Evolutionary conservation across 2,888 invertebrate genomes (phyloP), one percentile per base, ranked within the genome.

Genomic region (Caenorhabditis wallacei): DNA sequence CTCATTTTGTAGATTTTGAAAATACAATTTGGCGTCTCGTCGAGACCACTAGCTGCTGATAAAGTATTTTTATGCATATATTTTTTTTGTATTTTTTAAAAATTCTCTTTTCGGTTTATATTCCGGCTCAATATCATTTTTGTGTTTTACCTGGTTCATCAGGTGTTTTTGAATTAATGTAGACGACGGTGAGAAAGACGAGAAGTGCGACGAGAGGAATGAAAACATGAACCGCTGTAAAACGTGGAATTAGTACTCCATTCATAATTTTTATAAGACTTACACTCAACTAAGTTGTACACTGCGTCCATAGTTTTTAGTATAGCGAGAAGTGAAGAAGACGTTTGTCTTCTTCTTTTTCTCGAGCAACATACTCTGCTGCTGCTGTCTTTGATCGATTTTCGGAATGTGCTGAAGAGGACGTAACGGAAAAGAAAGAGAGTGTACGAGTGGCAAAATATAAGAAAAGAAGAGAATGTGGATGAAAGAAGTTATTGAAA

Each of bases 151-250:
- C 80, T 61, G 66, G 66, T 37, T 72, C 72, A 61, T 72, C 61
- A 1, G 70, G 70, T 8, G 71, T 82, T 35, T 66, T 82, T 2
- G 64, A 71, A 51, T 78, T 80, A 11, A 86, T 68, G 61, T 79
- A 88, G 30, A 90, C 46, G 16, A 87, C 82, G 1, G 76, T 69
- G 24, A 84, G 75, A 53, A 89, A 83, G 2, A 89, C 86, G 8
- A 84, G 56, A 56, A 89, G 83, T 11, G 89, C 90, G 7, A 89
- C 75, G 22, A 89, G 64, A 0, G 90, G 90, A n/a, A 90, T 89
- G 79, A 89, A 89, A 18, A 88, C 46, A 71, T 90, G 86, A n/a
- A 89, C 72, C 13, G 85, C 90, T 90, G 83, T 24, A 87, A 71
- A 80, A 48, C 51, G 16, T 30, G 24, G 11, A 53, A n/a, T 48